Conservation (phyloP, 2,797 vertebrate genomes). For the Sebastes itinus region DNA sequence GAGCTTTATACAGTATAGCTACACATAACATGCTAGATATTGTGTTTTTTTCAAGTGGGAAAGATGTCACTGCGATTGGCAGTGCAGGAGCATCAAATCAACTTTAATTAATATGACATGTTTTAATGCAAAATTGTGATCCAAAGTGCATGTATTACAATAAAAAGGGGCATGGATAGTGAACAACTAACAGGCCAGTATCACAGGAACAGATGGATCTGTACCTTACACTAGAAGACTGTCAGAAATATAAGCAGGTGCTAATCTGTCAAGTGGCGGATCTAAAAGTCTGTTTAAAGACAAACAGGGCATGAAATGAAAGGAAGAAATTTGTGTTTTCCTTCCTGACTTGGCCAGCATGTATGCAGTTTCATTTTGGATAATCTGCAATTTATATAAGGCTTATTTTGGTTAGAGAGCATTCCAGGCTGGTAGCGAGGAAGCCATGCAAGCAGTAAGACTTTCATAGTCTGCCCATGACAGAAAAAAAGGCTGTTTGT, state of each 20-base stretch:
- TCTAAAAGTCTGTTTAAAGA: slow-evolving; percentile 4
- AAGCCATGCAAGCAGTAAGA: neutral
- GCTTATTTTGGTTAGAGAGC: slow-evolving; percentile 18
- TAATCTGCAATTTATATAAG: slow-evolving; percentile 17
- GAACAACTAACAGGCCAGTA: neutral
- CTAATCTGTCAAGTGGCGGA: slow-evolving; percentile 13
- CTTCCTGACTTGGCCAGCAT: neutral
- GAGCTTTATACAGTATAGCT: slow-evolving; percentile 14
- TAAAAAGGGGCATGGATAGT: neutral
- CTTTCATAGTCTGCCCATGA: neutral
- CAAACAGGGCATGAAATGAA: neutral
- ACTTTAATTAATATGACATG: neutral
- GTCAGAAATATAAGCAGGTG: slow-evolving; percentile 12
- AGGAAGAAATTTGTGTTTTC: neutral
- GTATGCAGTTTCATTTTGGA: slow-evolving; percentile 8
- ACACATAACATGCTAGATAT: neutral
- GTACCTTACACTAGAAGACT: neutral
- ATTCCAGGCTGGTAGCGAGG: neutral
- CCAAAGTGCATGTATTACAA: neutral
- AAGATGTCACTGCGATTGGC: no score
- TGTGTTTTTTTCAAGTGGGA: neutral
- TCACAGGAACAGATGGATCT: neutral
- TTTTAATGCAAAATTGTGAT: neutral
- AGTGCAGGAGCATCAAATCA: neutral
- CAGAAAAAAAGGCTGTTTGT: neutral